Evolutionary conservation across 1,140 invertebrate species (phyloP), one percentile per base, ranked within the genome.

Genomic region (Magallana angulata): DNA sequence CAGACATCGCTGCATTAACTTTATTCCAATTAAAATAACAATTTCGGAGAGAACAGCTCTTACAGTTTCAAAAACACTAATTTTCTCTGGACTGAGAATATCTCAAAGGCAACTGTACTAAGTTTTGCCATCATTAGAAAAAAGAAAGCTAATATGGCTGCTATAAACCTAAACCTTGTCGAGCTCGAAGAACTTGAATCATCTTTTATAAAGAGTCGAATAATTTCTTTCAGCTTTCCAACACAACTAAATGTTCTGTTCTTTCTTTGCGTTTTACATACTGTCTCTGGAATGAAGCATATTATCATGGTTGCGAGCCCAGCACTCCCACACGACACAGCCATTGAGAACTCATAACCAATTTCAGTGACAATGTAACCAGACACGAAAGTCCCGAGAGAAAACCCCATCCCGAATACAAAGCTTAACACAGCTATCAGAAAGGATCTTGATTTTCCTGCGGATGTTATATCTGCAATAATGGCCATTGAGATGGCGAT

Each of bases 291-390:
- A n/a, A 82, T 58, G 16, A 82, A 58, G 48, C 14, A 57, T 57
- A 30, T 16, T 9, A 57, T 57, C 11, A 57, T 9, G 18, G 18
- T 18, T 57, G n/a, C 81, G 1, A 89, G 1, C 0, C 76, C 16
- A 16, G 57, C 62, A 14, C 18, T 57, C 9, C 48, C 57, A 58
- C 9, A 82, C 1, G 56, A 18, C 36, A 57, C 9, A 5, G 57
- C 14, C 57, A 84, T 84, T 8, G 88, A 82, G 62, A 36, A 82
- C 1, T 57, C 14, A 57, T 57, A 82, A 8, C 88, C 88, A 6
- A 82, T 9, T 18, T 12, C 11, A 7, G 36, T 12, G 8, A 89
- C 84, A n/a, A 89, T 24, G 36, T 84, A 89, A 12, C 88, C 88
- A n/a, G 85, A 83, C 12, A 85, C 62, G 3, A 89, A 30, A 0